Evolutionary conservation across 2,113 vertebrate species (phyloP).

Genomic region (Ctenomys sociabilis): DNA sequence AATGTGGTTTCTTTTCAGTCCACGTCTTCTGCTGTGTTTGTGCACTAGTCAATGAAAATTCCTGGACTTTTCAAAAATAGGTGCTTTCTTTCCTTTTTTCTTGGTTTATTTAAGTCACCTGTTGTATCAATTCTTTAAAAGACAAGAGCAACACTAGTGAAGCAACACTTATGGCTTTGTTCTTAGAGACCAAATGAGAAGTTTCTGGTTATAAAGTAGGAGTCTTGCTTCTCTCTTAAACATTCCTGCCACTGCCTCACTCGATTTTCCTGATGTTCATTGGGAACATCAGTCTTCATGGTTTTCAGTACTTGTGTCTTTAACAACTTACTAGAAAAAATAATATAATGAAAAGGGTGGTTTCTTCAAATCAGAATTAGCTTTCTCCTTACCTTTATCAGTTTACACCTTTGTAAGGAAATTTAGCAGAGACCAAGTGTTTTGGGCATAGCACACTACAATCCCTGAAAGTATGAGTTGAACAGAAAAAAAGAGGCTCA

Average conservation of each 20-base stretch:
- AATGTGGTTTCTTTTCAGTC: constrained; percentile 47
- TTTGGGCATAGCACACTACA: neutral
- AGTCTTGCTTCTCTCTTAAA: constrained; percentile 28
- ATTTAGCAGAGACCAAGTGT: neutral
- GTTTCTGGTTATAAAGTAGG: constrained; percentile 16
- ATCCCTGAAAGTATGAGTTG: neutral
- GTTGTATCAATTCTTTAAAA: constrained; percentile 45
- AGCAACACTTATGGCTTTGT: neutral
- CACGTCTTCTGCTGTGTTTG: neutral
- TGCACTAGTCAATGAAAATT: constrained; percentile 22
- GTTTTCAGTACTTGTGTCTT: constrained; percentile 19
- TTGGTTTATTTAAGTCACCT: constrained; percentile 55
- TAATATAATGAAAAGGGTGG: constrained; percentile 12
- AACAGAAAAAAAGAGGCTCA: constrained; percentile 5
- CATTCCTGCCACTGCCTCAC: neutral
- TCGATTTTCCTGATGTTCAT: neutral
- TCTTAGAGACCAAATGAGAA: neutral
- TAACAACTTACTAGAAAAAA: constrained; percentile 38
- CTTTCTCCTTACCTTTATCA: constrained; percentile 36
- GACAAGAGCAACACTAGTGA: constrained; percentile 42
- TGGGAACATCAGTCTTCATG: neutral
- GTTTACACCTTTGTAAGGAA: neutral
- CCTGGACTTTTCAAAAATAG: neutral
- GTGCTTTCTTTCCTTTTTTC: neutral
- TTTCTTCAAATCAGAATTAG: constrained; percentile 23